Base-by-base conservation (phyloP, 2,797 vertebrate species). In the Acanthurus tractus region DNA sequence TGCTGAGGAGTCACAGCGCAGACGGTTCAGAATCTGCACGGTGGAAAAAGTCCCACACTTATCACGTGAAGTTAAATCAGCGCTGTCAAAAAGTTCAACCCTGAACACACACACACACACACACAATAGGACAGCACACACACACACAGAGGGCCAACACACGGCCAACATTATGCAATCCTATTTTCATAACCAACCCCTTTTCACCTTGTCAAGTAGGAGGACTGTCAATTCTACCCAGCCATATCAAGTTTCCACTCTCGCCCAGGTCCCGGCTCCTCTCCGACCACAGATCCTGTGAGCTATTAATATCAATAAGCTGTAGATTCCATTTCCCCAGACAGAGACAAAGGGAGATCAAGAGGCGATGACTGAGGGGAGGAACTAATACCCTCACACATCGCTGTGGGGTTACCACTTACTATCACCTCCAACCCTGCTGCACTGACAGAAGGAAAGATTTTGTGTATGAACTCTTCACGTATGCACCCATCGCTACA, bases 301-400 rank as follows among this genome's bases (percentile, higher is more conserved):
- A 82, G 91, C 96, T 96, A 96, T 96, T 96, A 96, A 97, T 96
- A 96, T 95, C 96, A 96, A 94, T 91, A 94, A 95, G 93, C 94
- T 93, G 94, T 93, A 93, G 89, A 96, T 95, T 96, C 94, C 89
- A 94, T 96, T 96, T 96, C 93, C 95, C 95, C 90, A 89, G 93
- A 93, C 93, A 94, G 94, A 95, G 94, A 94, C 86, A 80, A 72
- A 84, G 77, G 74, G 63, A 73, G 77, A 89, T 82, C 67, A 66
- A 81, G 79, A 75, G 76, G 79, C 54, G 58, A 79, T 63, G 86
- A 88, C 65, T 36, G 83, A 80, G 57, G 76, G 74, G 72, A 90
- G 85, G 88, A 87, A 88, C 78, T 77, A 78, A 84, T 78, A 79
- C 69, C 89, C 87, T 90, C 90, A 82, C 87, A 77, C 92, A 89